Percentiles rank a stretch among this genome's conserved stretches.
Conservation (phyloP, 2,797 vertebrate genomes). For the Peromyscus eremicus region DNA sequence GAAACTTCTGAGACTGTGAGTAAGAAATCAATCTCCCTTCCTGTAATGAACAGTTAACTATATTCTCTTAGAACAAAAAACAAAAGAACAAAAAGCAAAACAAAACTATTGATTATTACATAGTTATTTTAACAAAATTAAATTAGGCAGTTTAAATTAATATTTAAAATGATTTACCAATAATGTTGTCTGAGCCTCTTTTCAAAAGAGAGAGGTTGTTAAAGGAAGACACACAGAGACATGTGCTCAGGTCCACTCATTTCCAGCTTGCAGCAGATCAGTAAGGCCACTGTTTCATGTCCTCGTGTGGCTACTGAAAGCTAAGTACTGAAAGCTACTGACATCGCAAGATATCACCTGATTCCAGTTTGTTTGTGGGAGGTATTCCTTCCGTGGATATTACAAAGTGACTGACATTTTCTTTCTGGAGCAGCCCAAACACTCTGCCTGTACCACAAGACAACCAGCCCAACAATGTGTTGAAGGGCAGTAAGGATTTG, state of each 20-base stretch:
- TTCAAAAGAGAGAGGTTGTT: neutral
- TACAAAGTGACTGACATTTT: neutral
- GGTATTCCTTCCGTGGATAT: neutral
- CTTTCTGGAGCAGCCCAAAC: neutral
- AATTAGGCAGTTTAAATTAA: neutral
- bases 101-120: neutral
- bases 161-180: neutral
- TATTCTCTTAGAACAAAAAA: neutral
- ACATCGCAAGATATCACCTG: too few species aligned
- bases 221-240: neutral
- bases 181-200: neutral
- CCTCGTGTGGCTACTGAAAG: neutral
- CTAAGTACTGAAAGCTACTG: too few species aligned
- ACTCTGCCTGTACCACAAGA: too few species aligned
- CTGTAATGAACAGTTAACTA: neutral
- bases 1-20: neutral
- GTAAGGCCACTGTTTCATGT: neutral
- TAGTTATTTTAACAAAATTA: neutral
- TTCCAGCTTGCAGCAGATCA: neutral
- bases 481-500: neutral
- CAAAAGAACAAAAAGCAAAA: neutral
- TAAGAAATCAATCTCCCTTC: neutral
- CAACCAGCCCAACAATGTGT: neutral
- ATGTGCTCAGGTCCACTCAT: neutral
- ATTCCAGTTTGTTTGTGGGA: too few species aligned